Evolutionary conservation across 2,888 invertebrate genomes (phyloP).

Genomic region (Eucera pruinosa): DNA sequence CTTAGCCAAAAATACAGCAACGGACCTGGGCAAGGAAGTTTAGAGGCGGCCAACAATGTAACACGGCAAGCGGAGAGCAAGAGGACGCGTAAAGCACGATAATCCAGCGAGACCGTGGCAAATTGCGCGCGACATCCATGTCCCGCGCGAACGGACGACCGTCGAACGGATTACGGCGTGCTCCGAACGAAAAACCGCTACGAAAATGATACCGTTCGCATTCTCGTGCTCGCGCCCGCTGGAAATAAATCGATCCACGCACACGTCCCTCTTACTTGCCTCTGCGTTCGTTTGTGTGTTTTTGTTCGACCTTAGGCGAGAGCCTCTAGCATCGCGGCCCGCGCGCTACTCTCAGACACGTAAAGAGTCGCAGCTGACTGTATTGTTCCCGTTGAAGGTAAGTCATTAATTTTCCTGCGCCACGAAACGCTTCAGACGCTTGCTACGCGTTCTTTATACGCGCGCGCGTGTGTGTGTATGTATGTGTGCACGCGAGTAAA

Average conservation of each 20-base stretch:
- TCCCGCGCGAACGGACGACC: constrained; percentile 5
- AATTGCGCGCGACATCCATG: constrained; percentile 35
- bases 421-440: constrained; percentile 71
- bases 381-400: constrained; percentile 80
- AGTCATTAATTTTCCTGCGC: constrained; percentile 83
- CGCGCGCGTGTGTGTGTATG: constrained; percentile 7
- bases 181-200: constrained; percentile 39
- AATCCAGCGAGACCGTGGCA: constrained; percentile 52
- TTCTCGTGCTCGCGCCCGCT: constrained; percentile 63
- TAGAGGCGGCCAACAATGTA: constrained; percentile 41
- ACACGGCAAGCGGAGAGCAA: neutral
- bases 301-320: constrained; percentile 72
- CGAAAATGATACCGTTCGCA: constrained; percentile 67
- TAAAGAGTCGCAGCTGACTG: constrained; percentile 75
- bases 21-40: constrained; percentile 3
- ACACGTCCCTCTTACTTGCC: constrained; percentile 13
- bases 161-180: constrained; percentile 33
- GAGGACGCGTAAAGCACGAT: constrained; percentile 35
- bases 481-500: constrained; percentile 20
- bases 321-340: constrained; percentile 63
- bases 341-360: constrained; percentile 70
- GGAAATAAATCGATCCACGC: constrained; percentile 73
- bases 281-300: constrained; percentile 56
- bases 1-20: constrained; percentile 38
- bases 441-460: constrained; percentile 2